These are phyloP conservation scores for Tetramorium bicarinatum DNA, from an alignment of 2,888 invertebrate genomes.

Conservation along the genomic window DNA sequence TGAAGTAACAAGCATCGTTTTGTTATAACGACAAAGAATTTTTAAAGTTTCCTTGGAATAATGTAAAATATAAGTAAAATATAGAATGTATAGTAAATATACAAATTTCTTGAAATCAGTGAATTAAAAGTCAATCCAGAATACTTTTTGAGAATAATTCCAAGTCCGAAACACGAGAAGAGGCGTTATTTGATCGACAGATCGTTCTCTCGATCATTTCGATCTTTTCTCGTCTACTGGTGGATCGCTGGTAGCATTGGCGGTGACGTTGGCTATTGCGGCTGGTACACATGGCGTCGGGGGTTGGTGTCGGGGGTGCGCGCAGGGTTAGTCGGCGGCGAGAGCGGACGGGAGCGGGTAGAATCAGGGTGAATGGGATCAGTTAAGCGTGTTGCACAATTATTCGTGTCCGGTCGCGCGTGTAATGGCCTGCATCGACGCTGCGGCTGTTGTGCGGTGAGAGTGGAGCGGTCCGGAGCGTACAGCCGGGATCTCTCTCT, in stretches of 20 bases:
- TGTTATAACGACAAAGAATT: background rate
- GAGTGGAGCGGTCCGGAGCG: conserved; percentile 74
- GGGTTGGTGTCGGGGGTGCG: conserved; percentile 68
- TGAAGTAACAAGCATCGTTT: background rate
- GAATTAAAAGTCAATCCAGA: background rate
- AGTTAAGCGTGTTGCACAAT: conserved; percentile 90
- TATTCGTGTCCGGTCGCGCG: conserved; percentile 90
- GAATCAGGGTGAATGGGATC: conserved; percentile 88
- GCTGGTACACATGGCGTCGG: conserved; percentile 71
- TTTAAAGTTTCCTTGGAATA: background rate
- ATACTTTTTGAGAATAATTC: background rate
- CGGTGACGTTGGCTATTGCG: conserved; percentile 70
- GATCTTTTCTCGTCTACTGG: conserved; percentile 34
- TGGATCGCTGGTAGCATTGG: conserved; percentile 58
- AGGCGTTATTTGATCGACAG: conserved; percentile 26
- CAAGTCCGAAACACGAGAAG: background rate
- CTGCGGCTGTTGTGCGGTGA: conserved; percentile 85
- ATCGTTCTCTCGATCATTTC: conserved; percentile 28
- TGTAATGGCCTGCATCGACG: conserved; percentile 88
- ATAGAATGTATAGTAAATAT: background rate
- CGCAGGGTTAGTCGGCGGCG: conserved; percentile 69
- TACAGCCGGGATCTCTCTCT: conserved; percentile 51
- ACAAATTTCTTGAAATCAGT: background rate
- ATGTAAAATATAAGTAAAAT: background rate
- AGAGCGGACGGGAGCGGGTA: conserved; percentile 82